Percentiles rank a stretch among this genome's conserved stretches.
Evolutionary conservation across 2,797 vertebrate genomes (phyloP).

Genomic region (Knipowitschia caucasica): DNA sequence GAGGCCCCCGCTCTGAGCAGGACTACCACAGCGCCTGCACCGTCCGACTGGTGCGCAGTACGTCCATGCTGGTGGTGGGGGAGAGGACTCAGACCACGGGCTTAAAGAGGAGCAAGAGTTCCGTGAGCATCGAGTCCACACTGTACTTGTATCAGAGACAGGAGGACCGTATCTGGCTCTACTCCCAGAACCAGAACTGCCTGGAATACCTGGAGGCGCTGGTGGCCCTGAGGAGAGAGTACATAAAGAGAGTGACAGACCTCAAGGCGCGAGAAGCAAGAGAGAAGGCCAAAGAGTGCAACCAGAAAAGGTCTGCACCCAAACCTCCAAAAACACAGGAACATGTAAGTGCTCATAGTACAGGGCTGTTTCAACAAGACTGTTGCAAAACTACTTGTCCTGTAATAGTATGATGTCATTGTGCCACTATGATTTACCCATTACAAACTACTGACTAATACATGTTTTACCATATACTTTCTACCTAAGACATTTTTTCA

Average conservation of each 20-base stretch:
- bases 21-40: conserved; percentile 77
- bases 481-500: too few species aligned
- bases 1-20: conserved; percentile 35
- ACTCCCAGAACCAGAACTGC: conserved; percentile 89
- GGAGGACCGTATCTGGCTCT: conserved; percentile 88
- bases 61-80: conserved; percentile 88
- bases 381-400: too few species aligned
- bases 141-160: conserved; percentile 81
- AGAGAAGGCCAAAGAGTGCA: conserved; percentile 68
- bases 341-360: conserved; percentile 69
- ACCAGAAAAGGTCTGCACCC: conserved; percentile 71
- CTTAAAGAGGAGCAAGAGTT: conserved; percentile 87
- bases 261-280: conserved; percentile 68
- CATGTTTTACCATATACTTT: too few species aligned
- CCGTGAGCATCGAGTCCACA: conserved; percentile 79
- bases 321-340: conserved; percentile 50
- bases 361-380: too few species aligned
- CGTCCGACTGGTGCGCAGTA: conserved; percentile 87
- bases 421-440: too few species aligned
- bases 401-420: too few species aligned
- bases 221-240: conserved; percentile 87
- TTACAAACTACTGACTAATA: too few species aligned
- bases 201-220: conserved; percentile 92
- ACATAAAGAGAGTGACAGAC: conserved; percentile 80
- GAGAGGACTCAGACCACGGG: conserved; percentile 69